Base-by-base conservation (phyloP, 2,797 vertebrate genomes). In the Micromesistius poutassou region DNA sequence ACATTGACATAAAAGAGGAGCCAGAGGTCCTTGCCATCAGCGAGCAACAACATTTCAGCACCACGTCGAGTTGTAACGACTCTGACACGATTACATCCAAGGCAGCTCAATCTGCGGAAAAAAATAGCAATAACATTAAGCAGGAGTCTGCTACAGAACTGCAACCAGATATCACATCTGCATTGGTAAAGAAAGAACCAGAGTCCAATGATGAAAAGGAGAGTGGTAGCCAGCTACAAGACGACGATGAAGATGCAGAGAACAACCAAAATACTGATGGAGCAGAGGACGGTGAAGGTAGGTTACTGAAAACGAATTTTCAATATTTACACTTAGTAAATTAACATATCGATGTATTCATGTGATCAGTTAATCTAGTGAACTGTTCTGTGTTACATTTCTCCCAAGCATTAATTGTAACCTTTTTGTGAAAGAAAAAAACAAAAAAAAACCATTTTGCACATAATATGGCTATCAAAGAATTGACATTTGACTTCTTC, bases 1-100 rank as follows among this genome's bases (percentile, higher is more conserved):
- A 74, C 42, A 74, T 91, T 78, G 83, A 76, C 13, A 89, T 94
- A 74, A 94, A 93, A 71, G 91, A 92, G 78, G 93, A 94, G 42
- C 90, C 88, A 25, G 42, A 80, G 2, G 74, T 84, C 6, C 76
- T 50, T 42, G 87, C 91, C 30, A 88, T 93, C 66, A 74, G 83
- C 7, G 89, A 86, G 74, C 82, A 84, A 68, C 46, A 66, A 38
- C 36, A 38, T 38, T 38, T 12, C 35, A 38, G 42, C 42, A 13
- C 42, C 71, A 9, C 83, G 0, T 72, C 80, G 0, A 71, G 78
- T 71, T 75, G 36, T 30, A 19, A 50, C 3, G 87, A 87, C 79
- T 28, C 73, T 4, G 82, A 84, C 36, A 33, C 72, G 72, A 81
- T 77, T 40, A 70, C 81, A 50, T 89, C 87, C 22, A 42, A 30